A percentile compares a stretch with the other conserved stretches of the same genome.
Evolutionary conservation across 2,113 vertebrate genomes (phyloP).

Genomic region (Tympanuchus pallidicinctus): DNA sequence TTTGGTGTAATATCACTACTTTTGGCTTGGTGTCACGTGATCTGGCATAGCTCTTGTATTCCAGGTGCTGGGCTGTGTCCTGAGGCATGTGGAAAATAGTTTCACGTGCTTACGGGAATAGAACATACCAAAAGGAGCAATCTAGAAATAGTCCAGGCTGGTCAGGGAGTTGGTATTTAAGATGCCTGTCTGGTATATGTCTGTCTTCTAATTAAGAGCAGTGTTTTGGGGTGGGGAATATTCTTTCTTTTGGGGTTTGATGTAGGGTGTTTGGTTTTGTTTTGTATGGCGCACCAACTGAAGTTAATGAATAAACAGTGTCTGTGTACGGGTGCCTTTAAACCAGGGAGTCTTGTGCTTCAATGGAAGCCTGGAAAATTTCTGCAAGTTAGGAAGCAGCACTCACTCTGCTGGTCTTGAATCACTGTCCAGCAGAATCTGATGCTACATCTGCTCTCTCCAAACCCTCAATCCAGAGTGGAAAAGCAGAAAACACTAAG

Average conservation of each 20-base stretch:
- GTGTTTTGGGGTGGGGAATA: background rate
- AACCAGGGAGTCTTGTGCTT: background rate
- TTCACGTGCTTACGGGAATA: background rate
- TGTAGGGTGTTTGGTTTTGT: background rate
- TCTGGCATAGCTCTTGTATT: background rate
- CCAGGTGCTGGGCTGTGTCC: constrained; percentile 6
- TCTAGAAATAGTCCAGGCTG: background rate
- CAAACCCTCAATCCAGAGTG: background rate
- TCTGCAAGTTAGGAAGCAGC: background rate
- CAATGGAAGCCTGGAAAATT: background rate
- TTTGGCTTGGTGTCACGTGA: rapidly evolving
- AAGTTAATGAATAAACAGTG: background rate
- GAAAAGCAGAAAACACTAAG: background rate
- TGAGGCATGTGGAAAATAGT: background rate
- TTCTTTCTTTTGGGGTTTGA: background rate
- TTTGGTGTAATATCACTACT: background rate
- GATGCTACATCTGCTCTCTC: background rate
- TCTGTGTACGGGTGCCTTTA: background rate
- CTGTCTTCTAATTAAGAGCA: background rate
- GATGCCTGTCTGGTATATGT: background rate
- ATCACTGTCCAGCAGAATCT: background rate
- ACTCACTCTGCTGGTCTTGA: background rate
- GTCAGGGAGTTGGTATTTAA: background rate
- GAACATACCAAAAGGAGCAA: background rate
- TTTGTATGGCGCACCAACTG: background rate